Evolutionary conservation across 2,888 invertebrate genomes (phyloP), one percentile per base, ranked within the genome.

Genomic region (Doris montereyensis): DNA sequence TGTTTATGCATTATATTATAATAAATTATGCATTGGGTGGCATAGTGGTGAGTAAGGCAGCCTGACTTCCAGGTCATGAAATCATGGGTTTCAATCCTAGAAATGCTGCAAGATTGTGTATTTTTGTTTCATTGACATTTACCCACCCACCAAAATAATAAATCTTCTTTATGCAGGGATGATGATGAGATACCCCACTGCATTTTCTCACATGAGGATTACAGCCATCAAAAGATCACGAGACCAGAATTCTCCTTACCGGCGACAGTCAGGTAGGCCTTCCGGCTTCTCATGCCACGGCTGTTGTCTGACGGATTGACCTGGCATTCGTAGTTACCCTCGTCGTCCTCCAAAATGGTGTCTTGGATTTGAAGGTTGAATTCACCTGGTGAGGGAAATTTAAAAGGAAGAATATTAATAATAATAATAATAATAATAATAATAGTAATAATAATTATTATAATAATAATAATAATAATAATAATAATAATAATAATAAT

Each of bases 311-410:
- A 88, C 4, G 97, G 95, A 84, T 96, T 95, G 85, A 97, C 97
- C 93, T 98, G 98, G 91, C 98, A 98, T 93, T 97, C 96, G 92
- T 97, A 98, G 87, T 94, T 94, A 13, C 96, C 97, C 34, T 79
- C 75, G 89, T 98, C 97, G 90, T 98, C 98, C 88, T 97, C 97
- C 89, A 98, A 92, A 89, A 95, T 95, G 76, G 97, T 95, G 52
- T 97, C 96, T 88, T 94, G 94, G 87, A 98, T 97, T 92, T 97
- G 96, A 91, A 98, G 92, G 10, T 97, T 97, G 92, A 94, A 98
- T 92, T 97, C 97, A 87, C 97, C 96, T 96, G 93, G 0, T 93
- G 88, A 73, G 52, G 52, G 52, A 73, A 5, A 72, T 0, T 21
- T 21, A 71, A 21, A 10, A 8, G 21, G 5, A n/a, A 24, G 62